These are phyloP conservation scores for Tauraco erythrolophus DNA, from an alignment of 2,113 vertebrate genomes.

Conservation along the genomic window DNA sequence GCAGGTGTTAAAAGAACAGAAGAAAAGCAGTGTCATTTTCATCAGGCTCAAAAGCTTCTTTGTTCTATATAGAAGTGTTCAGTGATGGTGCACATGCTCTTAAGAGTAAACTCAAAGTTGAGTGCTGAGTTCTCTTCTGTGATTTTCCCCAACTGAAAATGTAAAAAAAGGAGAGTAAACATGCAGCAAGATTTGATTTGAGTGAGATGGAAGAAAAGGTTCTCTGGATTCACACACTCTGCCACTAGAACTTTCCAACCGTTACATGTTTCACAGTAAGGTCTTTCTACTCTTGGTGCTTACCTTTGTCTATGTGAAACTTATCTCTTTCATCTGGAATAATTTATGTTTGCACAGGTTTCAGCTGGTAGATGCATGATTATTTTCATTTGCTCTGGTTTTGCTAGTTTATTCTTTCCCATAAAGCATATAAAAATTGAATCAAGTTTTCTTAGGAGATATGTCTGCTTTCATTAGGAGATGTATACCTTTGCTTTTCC, in stretches of 20 bases:
- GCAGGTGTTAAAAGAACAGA: not conserved
- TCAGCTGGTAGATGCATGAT: not conserved
- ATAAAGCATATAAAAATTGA: not conserved
- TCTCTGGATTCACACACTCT: not conserved
- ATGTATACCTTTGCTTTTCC: not conserved
- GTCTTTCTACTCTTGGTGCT: not conserved
- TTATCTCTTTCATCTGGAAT: not conserved
- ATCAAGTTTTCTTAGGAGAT: not conserved
- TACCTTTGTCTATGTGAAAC: not conserved
- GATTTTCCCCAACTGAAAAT: not conserved
- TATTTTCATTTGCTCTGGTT: not conserved
- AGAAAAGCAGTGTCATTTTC: not conserved
- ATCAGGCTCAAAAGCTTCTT: not conserved
- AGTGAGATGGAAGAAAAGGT: not conserved
- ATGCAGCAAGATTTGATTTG: not conserved
- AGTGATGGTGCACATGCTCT: not conserved
- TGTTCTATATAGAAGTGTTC: not conserved
- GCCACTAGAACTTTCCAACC: not conserved
- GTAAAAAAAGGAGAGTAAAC: not conserved
- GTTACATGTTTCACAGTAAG: not conserved
- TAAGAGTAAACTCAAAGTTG: not conserved
- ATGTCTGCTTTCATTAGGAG: not conserved
- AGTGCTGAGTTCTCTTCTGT: not conserved
- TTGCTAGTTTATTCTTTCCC: not conserved
- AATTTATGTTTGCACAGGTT: not conserved